phyloP scores from a whole-genome alignment of 2,888 invertebrate species.

The Papilio protenor region DNA sequence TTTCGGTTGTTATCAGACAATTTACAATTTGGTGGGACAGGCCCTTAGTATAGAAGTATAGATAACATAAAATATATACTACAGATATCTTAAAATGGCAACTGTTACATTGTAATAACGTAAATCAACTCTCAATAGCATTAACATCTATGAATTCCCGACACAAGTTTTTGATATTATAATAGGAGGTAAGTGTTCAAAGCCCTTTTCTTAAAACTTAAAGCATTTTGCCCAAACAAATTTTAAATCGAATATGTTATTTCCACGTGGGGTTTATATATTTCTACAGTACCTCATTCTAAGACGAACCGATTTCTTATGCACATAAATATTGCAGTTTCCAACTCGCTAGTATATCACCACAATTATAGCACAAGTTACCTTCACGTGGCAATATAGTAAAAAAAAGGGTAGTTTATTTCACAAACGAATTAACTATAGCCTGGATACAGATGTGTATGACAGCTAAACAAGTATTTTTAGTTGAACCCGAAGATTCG shows the following conservation, averaged over 20 bases:
- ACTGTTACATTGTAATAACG: neutral
- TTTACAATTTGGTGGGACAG: too few species aligned
- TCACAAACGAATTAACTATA: constrained; percentile 36
- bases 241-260: constrained; percentile 79
- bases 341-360: constrained; percentile 58
- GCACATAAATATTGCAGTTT: constrained; percentile 68
- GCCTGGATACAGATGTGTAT: neutral
- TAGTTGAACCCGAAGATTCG: neutral
- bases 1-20: too few species aligned
- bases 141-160: neutral
- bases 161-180: constrained; percentile 52
- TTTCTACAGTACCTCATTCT: constrained; percentile 67
- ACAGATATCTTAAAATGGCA: neutral
- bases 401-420: constrained; percentile 72
- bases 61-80: neutral
- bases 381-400: constrained; percentile 75
- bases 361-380: constrained; percentile 58
- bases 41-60: neutral
- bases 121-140: neutral
- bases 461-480: neutral
- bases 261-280: constrained; percentile 81
- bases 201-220: constrained; percentile 51
- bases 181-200: constrained; percentile 40
- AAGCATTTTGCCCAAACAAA: constrained; percentile 71
- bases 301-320: constrained; percentile 68